Evolutionary conservation across 2,797 vertebrate genomes (phyloP).

Genomic region (Masticophis lateralis): DNA sequence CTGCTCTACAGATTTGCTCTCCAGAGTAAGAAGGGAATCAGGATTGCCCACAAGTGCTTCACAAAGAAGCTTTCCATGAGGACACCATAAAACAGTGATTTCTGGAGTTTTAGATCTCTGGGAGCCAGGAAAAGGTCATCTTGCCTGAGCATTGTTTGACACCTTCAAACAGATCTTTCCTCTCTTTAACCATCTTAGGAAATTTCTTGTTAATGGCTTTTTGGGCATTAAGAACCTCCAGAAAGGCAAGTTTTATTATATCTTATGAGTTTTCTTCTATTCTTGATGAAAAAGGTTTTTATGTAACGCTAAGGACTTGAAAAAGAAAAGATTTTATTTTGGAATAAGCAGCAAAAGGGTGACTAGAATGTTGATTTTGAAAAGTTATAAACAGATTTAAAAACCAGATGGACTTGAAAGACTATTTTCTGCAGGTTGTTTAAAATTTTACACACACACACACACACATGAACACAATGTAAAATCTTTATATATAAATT

Average conservation of each 20-base stretch:
- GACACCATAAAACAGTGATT: not conserved
- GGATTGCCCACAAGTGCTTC: not conserved
- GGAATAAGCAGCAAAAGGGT: not conserved
- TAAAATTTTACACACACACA: too few species aligned
- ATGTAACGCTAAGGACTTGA: not conserved
- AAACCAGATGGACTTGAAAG: not conserved
- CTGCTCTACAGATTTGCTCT: not conserved
- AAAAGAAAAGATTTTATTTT: not conserved
- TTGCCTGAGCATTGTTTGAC: not conserved
- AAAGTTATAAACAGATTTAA: not conserved
- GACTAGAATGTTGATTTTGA: not conserved
- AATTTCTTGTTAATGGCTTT: not conserved
- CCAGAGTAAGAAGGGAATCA: not conserved
- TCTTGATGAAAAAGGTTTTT: not conserved
- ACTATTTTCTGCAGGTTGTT: not conserved
- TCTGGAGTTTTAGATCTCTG: not conserved
- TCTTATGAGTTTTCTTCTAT: not conserved
- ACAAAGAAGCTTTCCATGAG: not conserved
- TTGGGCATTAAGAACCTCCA: not conserved
- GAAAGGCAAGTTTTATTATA: not conserved
- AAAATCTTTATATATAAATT: too few species aligned
- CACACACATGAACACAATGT: not conserved
- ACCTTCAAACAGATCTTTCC: not conserved
- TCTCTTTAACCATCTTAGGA: not conserved
- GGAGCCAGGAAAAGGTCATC: not conserved